Base-by-base conservation (phyloP, 2,888 invertebrate genomes). In the Polyploca ridens region DNA sequence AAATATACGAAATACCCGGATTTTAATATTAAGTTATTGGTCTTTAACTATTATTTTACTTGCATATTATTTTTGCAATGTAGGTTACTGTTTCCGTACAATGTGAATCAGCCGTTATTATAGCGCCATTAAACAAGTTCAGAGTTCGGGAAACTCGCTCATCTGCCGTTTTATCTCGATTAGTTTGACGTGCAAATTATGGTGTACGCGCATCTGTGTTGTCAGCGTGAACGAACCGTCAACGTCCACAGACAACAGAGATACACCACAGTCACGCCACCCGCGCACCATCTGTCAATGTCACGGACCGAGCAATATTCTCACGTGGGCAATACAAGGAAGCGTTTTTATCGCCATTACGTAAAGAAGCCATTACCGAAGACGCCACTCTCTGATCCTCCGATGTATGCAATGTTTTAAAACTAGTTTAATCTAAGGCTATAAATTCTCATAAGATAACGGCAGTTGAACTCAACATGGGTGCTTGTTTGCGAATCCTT, bases 391-490 rank as follows among this genome's bases (percentile, higher is more conserved):
- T 72, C 76, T 72, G 75, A 77, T 78, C 79, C 84, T 79, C 78
- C 81, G 74, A 82, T 84, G 80, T 81, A 77, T 68, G 74, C 75
- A 74, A 76, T 81, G 82, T 81, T 84, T 78, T 78, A 75, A 73
- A 74, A 76, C 78, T 74, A 75, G 77, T 74, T 76, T 88, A 87
- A 90, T 89, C 88, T 89, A 69, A 77, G 76, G 82, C 82, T 85
- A 88, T 91, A 90, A 91, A 91, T 91, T 89, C 82, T 82, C 86
- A 84, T 84, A 79, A 87, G 89, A 90, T 91, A 90, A 87, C 88
- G 83, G 86, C 81, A 82, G 81, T 82, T 80, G 85, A 81, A 83
- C 79, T 74, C 74, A 73, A 90, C 90, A 89, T 75, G 88, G 82
- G 78, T 87, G 84, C 86, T 79, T 81, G 82, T 84, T 83, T 85